Base-by-base conservation (phyloP, 2,797 vertebrate species). In the Neomorphus geoffroyi region DNA sequence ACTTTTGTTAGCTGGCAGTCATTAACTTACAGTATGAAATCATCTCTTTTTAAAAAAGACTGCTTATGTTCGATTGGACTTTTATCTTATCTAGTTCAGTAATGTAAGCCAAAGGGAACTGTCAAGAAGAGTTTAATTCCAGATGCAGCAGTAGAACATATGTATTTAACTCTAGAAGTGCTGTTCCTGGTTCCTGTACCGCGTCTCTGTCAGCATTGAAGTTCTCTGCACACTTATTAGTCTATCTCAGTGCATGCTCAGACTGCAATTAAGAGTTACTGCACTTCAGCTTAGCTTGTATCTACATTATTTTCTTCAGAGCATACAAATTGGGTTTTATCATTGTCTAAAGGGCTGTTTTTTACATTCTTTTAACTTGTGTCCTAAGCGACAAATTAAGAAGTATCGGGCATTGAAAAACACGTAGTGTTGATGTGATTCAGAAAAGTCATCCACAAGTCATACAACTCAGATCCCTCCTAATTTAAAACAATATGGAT, bases 21-120 rank as follows among this genome's bases (percentile, higher is more conserved):
- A 30, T 56, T 81, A 57, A 53, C n/a, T 84, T 74, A 43, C 32
- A 62, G 11, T 48, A 66, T 46, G 86, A 70, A 70, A 54, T 30
- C 10, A 23, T 30, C 19, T 58, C 28, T 75, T 77, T 70, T 64
- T 58, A 7, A 10, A 66, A 87, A 77, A 70, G n/a, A 32, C 48
- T 84, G 75, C 32, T 78, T 66, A 53, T 41, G 18, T 87, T 94
- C 94, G 51, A 62, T 84, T 87, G 71, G 73, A 86, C 33, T 80
- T 93, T 78, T 94, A 41, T 88, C 87, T 81, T 92, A 62, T 73
- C 75, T 78, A 64, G n/a, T 45, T 92, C 35, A 86, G 62, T 84
- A 75, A 88, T 46, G 39, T 80, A 93, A 95, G 81, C 39, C 62
- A 81, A 90, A 90, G 45, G 51, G 53, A 81, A 62, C 39, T 92